Evolutionary conservation across 2,113 vertebrate species (phyloP), one percentile per base, ranked within the genome.

Genomic region (Lophura nycthemera): DNA sequence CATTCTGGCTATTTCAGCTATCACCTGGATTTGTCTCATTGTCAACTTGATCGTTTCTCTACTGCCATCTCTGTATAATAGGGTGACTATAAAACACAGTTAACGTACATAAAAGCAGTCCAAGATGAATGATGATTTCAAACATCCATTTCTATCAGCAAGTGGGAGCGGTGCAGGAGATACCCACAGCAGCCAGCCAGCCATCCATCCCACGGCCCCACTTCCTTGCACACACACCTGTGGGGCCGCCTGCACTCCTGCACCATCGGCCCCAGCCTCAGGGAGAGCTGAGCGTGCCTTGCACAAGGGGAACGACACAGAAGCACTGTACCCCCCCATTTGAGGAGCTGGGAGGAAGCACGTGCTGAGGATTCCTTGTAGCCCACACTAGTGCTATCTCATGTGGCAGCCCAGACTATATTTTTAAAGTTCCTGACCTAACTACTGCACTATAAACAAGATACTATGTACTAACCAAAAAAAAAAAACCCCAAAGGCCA

Each of bases 351-450:
- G 19, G 40, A 78, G 30, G 20, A 16, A 6, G 63, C 27, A 69
- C 0, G 0, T 20, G 20, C 66, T 79, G 38, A 72, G 75, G 66
- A 69, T 10, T 17, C 47, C 32, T 74, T 71, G 79, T 29, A 94
- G 83, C 50, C 65, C 10, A 4, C 36, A 40, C 38, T 43, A 89
- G 60, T 48, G 36, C 42, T 59, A 43, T 85, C 96, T 96, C 36
- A 10, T 90, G 64, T 83, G 73, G 88, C 69, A 95, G 69, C 42
- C 81, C 85, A 71, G 76, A 93, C 69, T 91, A 95, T 38, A 34
- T 70, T 92, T 83, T 84, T 66, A 16, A 92, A 81, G 54, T 48
- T 47, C 54, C 45, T 65, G 48, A 75, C n/a, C 5, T 2, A 89
- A 38, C 34, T 60, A 25, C 10, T 16, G 3, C 30, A 17, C 34